These are phyloP conservation scores for Halcyon smyrnensis DNA, from an alignment of 2,797 vertebrate genomes.

Conservation along the genomic window DNA sequence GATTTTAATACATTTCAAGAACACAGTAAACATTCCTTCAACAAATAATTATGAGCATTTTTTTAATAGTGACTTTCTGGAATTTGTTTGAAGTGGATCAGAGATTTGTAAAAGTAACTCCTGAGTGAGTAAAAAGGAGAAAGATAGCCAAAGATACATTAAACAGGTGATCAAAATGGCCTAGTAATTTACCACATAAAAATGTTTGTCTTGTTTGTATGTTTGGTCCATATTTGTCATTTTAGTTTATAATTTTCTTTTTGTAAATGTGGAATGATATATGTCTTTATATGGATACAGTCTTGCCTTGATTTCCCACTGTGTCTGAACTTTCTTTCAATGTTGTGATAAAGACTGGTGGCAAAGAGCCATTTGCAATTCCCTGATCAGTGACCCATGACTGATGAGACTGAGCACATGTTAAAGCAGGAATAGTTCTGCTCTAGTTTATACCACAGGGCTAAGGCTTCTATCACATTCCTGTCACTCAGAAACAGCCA, in stretches of 20 bases:
- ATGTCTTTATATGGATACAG: not conserved
- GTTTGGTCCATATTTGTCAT: fast-evolving
- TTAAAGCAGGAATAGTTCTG: not conserved
- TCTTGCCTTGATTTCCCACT: not conserved
- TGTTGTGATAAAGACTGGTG: not conserved
- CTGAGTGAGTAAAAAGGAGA: not conserved
- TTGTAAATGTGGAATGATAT: not conserved
- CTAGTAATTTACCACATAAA: not conserved
- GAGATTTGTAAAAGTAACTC: not conserved
- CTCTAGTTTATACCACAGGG: not conserved
- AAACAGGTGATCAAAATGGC: not conserved
- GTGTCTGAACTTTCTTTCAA: not conserved
- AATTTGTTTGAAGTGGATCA: not conserved
- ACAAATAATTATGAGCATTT: not conserved
- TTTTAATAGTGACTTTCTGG: not conserved
- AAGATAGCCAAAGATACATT: not conserved
- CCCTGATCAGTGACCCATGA: not conserved
- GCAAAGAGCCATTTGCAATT: not conserved
- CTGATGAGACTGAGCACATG: not conserved
- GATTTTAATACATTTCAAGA: not conserved
- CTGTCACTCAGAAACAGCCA: not conserved
- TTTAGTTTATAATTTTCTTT: not conserved
- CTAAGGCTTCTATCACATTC: not conserved
- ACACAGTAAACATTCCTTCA: not conserved
- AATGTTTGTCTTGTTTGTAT: not conserved